Conservation (phyloP, 2,888 invertebrate species). For the Parnassius apollo region DNA sequence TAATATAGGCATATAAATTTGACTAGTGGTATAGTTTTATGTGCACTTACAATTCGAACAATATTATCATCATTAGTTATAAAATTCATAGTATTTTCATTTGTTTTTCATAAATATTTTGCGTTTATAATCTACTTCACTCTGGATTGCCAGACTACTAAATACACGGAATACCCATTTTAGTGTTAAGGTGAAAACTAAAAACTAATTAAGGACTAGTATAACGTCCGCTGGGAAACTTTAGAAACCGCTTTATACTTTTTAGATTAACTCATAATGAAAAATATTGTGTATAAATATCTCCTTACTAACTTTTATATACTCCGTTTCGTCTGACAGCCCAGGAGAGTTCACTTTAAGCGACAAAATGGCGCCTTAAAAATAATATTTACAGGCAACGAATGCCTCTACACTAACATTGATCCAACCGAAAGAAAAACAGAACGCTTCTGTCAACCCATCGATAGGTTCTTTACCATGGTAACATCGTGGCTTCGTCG, state of each 20-base stretch:
- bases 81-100: not conserved
- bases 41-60: slow-evolving; percentile 42
- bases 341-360: slow-evolving; percentile 9
- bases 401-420: slow-evolving; percentile 20
- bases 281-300: no score
- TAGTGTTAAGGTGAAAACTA: slow-evolving; percentile 3
- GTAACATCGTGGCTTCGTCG: slow-evolving; percentile 67
- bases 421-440: slow-evolving; percentile 31
- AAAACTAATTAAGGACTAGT: slow-evolving; percentile 19
- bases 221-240: slow-evolving; percentile 10
- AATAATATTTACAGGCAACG: slow-evolving; percentile 20
- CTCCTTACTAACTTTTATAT: no score
- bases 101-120: slow-evolving; percentile 4
- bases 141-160: slow-evolving; percentile 16
- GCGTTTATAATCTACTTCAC: slow-evolving; percentile 2
- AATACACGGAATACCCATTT: slow-evolving; percentile 12
- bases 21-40: slow-evolving; percentile 63
- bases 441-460: slow-evolving; percentile 62
- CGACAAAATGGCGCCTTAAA: slow-evolving; percentile 6
- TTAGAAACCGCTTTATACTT: no score
- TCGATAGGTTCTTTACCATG: slow-evolving; percentile 66
- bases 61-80: not conserved
- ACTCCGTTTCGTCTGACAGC: slow-evolving; percentile 15
- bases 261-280: no score
- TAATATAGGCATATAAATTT: slow-evolving; percentile 38